Evolutionary conservation across 2,113 vertebrate species (phyloP).

Genomic region (Pygoscelis antarcticus): DNA sequence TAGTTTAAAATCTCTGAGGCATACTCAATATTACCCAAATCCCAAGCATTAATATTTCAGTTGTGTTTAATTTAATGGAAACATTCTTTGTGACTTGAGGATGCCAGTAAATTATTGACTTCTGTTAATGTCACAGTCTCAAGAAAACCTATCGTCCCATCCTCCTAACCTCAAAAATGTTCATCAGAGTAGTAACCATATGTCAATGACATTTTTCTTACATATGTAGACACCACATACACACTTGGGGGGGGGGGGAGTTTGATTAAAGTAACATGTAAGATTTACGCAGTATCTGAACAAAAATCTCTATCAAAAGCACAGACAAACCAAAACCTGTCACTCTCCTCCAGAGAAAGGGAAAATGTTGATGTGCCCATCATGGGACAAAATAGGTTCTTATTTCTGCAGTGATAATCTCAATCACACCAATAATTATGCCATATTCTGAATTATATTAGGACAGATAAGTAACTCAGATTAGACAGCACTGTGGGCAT

Average conservation of each 20-base stretch:
- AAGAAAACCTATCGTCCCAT: neutral
- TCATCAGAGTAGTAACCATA: neutral
- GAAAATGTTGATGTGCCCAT: neutral
- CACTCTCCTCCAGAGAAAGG: neutral
- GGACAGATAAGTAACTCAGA: neutral
- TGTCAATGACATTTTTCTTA: neutral
- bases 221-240: neutral
- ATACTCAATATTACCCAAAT: neutral
- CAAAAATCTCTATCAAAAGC: neutral
- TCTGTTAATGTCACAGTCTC: neutral
- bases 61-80: slow-evolving; percentile 9
- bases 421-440: neutral
- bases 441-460: neutral
- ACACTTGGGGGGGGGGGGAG: neutral
- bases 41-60: neutral
- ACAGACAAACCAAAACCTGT: neutral
- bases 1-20: neutral
- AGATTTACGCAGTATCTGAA: neutral
- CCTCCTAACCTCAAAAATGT: neutral
- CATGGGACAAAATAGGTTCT: neutral
- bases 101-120: neutral
- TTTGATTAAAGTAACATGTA: neutral
- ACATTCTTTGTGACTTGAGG: neutral
- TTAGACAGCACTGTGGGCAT: neutral
- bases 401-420: neutral